Conservation (phyloP, 2,113 vertebrate species). For the Tympanuchus pallidicinctus region DNA sequence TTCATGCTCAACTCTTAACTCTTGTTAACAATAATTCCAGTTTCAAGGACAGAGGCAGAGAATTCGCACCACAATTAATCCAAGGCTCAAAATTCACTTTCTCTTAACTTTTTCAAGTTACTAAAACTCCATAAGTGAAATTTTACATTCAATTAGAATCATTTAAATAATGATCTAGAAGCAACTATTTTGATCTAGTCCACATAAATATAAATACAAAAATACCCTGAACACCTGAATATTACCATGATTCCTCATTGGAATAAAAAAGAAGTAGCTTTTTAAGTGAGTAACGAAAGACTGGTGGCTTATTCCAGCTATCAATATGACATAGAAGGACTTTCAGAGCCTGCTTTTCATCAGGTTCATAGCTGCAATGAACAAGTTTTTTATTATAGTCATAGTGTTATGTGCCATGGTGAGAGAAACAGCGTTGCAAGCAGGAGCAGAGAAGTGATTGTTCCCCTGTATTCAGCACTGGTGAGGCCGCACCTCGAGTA, state of each 20-base stretch:
- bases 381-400: not conserved
- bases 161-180: not conserved
- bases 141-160: not conserved
- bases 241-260: not conserved
- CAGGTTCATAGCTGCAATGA: not conserved
- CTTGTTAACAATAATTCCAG: not conserved
- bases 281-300: not conserved
- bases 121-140: not conserved
- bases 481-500: no score
- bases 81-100: not conserved
- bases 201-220: not conserved
- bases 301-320: not conserved
- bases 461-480: no score
- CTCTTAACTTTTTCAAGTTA: not conserved
- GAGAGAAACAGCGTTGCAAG: no score
- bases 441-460: no score
- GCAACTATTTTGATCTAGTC: not conserved
- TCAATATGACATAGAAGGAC: not conserved
- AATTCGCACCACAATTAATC: no score
- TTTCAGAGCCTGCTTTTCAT: not conserved
- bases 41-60: not conserved
- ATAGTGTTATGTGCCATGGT: not conserved
- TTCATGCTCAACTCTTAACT: no score
- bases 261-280: not conserved
- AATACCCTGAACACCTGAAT: not conserved